These are phyloP conservation scores for Speoplatyrhinus poulsoni DNA, from an alignment of 2,113 vertebrate genomes.

Conservation along the genomic window DNA sequence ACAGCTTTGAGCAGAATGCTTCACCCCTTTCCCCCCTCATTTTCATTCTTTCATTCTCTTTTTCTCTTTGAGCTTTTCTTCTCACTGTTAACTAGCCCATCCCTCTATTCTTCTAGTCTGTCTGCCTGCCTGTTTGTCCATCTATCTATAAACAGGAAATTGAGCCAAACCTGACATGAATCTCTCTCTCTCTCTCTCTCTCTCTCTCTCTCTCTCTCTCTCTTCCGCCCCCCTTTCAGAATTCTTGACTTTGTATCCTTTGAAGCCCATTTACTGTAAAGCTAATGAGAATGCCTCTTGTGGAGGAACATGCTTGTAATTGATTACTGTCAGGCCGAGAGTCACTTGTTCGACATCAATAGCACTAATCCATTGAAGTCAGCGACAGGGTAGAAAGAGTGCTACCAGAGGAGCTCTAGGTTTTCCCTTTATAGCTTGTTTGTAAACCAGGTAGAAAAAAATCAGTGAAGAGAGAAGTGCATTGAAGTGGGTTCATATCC, in stretches of 20 bases:
- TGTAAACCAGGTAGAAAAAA: constrained; percentile 10
- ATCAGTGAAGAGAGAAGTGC: not conserved
- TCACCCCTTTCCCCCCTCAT: constrained; percentile 40
- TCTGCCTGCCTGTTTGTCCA: constrained; percentile 31
- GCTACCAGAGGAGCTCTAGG: not conserved
- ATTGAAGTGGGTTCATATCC: constrained; percentile 32
- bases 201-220: not conserved
- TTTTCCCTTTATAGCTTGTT: not conserved
- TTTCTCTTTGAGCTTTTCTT: constrained; percentile 42
- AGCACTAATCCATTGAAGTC: constrained; percentile 37
- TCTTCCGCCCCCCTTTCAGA: constrained; percentile 4
- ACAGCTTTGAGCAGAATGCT: constrained; percentile 13
- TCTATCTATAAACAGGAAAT: constrained; percentile 46
- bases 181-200: constrained; percentile 18
- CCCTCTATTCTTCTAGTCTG: constrained; percentile 39
- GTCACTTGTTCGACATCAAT: constrained; percentile 37
- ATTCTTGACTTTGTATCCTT: constrained; percentile 52
- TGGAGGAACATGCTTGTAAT: too few relatives aligned
- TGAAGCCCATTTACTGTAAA: constrained; percentile 32
- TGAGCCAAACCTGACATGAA: constrained; percentile 65
- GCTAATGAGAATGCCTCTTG: constrained; percentile 51
- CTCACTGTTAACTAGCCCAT: constrained; percentile 59
- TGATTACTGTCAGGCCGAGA: too few relatives aligned
- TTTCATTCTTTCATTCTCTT: constrained; percentile 39
- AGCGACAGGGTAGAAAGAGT: constrained; percentile 26